Conservation (phyloP, 2,888 invertebrate genomes). For the Allygus modestus region DNA sequence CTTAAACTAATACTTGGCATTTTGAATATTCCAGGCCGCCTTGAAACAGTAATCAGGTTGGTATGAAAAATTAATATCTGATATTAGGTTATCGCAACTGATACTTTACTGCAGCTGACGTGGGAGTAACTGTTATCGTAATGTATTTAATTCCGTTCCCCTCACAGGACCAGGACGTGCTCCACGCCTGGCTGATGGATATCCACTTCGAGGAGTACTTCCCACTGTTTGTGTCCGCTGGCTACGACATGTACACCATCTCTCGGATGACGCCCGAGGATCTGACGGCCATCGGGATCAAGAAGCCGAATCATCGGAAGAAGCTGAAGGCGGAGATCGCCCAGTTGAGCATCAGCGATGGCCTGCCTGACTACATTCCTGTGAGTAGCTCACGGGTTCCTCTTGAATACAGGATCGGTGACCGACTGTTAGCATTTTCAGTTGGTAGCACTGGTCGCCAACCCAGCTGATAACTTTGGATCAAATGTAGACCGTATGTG, state of each 20-base stretch:
- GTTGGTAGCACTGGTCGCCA: no score
- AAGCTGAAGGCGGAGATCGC: slow-evolving; percentile 97
- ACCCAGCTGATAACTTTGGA: no score
- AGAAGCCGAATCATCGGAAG: slow-evolving; percentile 98
- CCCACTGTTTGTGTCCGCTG: slow-evolving; percentile 94
- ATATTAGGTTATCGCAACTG: no score
- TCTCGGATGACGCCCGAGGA: slow-evolving; percentile 99
- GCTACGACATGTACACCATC: slow-evolving; percentile 98
- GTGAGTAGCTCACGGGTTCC: slow-evolving; percentile 78
- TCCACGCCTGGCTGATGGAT: slow-evolving; percentile 96
- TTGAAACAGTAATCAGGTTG: no score
- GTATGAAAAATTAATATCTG: no score
- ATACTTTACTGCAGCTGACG: no score
- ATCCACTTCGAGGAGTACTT: slow-evolving; percentile 97
- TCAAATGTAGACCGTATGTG: no score
- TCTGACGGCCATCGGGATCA: slow-evolving; percentile 86
- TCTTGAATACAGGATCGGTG: not conserved
- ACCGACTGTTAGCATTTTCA: not conserved
- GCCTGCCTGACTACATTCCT: slow-evolving; percentile 96
- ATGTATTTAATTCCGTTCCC: no score
- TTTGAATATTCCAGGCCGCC: no score
- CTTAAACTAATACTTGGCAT: no score
- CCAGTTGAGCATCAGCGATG: slow-evolving; percentile 94
- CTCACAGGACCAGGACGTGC: slow-evolving; percentile 91
- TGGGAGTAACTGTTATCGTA: no score